Base-by-base conservation (phyloP, 2,888 invertebrate genomes). In the Tenthredo livida region DNA sequence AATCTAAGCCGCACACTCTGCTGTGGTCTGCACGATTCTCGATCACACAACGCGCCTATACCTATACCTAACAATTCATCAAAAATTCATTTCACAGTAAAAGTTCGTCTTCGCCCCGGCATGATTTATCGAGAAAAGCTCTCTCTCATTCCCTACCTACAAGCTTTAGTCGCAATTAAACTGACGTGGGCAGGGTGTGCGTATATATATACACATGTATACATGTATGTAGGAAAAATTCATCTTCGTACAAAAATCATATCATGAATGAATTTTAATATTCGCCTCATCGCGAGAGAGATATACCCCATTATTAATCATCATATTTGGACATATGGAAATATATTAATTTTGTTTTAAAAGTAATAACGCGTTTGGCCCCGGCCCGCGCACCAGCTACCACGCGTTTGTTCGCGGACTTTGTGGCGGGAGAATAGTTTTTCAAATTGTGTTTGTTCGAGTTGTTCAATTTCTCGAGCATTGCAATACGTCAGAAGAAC, bases 321-420 rank as follows among this genome's bases (percentile, higher is more conserved):
- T 43, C 43, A 43, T 73, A 77, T 77, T 77, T 33, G n/a, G 25
- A 50, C 54, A 54, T 25, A 54, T 25, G 7, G 50, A 33, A 47
- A 40, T 75, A 29, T 77, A 77, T 77, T 77, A 50, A 47, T 77
- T 77, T 77, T 54, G 50, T 77, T 77, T 29, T 15, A 33, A 77
- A 77, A 77, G 50, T 77, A 77, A 77, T 77, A 77, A 77, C 54
- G 50, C 33, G 33, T n/a, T 21, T 6, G 21, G 43, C 2, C 17
- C 2, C 7, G 9, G 40, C 29, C 29, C 29, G 1, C 2, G 29
- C 2, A 29, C 29, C 40, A 43, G 72, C 33, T 33, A 21, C 17
- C n/a, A 37, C 33, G 17, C 33, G 70, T 33, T 61, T 12, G 61
- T 2, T 2, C 3, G 47, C 3, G 47, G 1, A n/a, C n/a, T n/a